Conservation (phyloP, 2,113 vertebrate species). For the Brienomyrus longianalis region DNA sequence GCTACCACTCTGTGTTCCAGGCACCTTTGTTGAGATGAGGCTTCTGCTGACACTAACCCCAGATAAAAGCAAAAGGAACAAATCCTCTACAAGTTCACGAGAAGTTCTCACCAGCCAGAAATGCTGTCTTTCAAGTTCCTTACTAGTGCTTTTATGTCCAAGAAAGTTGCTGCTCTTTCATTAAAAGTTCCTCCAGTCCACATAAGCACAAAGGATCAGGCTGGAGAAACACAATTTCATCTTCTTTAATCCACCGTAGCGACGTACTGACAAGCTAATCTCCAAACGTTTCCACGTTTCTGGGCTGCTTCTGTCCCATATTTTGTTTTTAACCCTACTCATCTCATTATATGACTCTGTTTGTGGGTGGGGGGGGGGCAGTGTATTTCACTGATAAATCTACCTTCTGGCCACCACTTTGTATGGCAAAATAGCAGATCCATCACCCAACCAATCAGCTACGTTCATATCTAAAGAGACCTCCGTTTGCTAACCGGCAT, state of each 20-base stretch:
- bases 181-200: background rate
- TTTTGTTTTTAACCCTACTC: background rate
- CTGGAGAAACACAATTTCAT: background rate
- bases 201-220: background rate
- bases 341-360: background rate
- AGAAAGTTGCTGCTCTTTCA: slow-evolving; percentile 7
- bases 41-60: background rate
- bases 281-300: background rate
- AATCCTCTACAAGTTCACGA: background rate
- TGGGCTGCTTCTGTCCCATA: background rate
- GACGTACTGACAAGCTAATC: background rate
- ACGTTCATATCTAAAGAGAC: background rate
- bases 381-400: background rate
- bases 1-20: background rate
- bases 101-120: background rate
- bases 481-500: background rate
- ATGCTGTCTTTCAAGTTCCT: background rate
- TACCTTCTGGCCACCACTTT: background rate
- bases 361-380: background rate
- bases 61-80: slow-evolving; percentile 6
- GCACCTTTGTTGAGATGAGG: background rate
- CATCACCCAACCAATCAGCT: background rate
- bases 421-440: background rate
- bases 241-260: background rate
- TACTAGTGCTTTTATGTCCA: background rate